Evolutionary conservation across 1,140 invertebrate genomes (phyloP).

Genomic region (Ctenoplectra terminalis): DNA sequence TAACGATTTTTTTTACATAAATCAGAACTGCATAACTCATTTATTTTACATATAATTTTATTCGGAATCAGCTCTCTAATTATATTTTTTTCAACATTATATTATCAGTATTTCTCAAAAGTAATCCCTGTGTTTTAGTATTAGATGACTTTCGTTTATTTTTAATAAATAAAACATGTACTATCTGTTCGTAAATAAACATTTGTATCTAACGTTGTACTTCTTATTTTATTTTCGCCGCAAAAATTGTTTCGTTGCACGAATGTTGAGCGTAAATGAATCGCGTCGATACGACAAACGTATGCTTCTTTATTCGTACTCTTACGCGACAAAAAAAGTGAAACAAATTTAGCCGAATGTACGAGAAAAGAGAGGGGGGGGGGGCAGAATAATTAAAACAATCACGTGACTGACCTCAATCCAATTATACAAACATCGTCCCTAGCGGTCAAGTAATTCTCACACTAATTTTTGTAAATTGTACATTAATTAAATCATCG

Average conservation of each 20-base stretch:
- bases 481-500: slow-evolving; percentile 68
- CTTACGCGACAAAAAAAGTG: slow-evolving; percentile 3
- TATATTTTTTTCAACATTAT: slow-evolving; percentile 2
- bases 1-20: neutral
- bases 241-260: neutral
- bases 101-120: slow-evolving; percentile 29
- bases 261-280: neutral
- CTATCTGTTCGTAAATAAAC: slow-evolving; percentile 57
- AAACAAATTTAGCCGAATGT: slow-evolving; percentile 50
- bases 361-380: neutral
- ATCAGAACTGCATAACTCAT: neutral
- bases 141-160: slow-evolving; percentile 40
- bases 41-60: slow-evolving; percentile 1
- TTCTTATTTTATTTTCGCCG: neutral
- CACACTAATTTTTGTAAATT: slow-evolving; percentile 70
- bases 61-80: slow-evolving; percentile 15
- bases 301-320: neutral
- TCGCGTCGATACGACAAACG: neutral
- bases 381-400: slow-evolving; percentile 52
- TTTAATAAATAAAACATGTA: slow-evolving; percentile 50
- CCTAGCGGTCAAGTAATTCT: slow-evolving; percentile 60
- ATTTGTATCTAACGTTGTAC: slow-evolving; percentile 25
- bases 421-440: slow-evolving; percentile 59
- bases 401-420: slow-evolving; percentile 62
- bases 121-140: slow-evolving; percentile 38